Base-by-base conservation (phyloP, 2,888 invertebrate genomes). In the Tinea pellionella region DNA sequence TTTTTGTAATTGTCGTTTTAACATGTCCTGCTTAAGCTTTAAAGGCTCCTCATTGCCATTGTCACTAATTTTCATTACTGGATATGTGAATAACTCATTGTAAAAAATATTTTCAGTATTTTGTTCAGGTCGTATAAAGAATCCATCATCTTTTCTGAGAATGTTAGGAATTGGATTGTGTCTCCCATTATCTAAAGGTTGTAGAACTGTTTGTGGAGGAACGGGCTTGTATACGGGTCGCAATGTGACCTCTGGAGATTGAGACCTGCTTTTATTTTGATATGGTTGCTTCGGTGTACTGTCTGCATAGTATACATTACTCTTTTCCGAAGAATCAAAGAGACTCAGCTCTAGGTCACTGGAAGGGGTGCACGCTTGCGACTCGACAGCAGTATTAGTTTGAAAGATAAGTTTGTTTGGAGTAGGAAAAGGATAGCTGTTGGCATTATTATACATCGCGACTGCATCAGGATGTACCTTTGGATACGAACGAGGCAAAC, bases 291-390 rank as follows among this genome's bases (percentile, higher is more conserved):
- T 30, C 24, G 8, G 56, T 16, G 32, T 57, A 15, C 16, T 30
- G 4, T 16, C 53, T 8, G 18, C 9, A 24, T 57, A 15, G 16
- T n/a, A 19, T 11, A 15, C 2, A 11, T 30, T 13, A 11, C 9
- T 57, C 30, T n/a, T 32, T 9, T 63, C 62, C 8, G 72, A 69
- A 51, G 70, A 67, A 66, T 87, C 87, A 41, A 87, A 72, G 63
- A 85, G 69, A 65, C 87, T 87, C 11, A 87, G 64, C 53, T 87
- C 79, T 42, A 87, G 69, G 15, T 87, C 86, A 63, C 74, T 78
- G 30, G 78, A 76, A 9, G 87, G 84, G 11, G 66, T 65, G 69
- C 70, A 76, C 4, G 13, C 42, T 19, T 19, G 8, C 1, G 19
- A 42, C 41, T 47, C 29, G 2, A 30, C 29, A 47, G 9, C 3